Conservation (phyloP, 1,140 invertebrate species). For the Nasonia giraulti region DNA sequence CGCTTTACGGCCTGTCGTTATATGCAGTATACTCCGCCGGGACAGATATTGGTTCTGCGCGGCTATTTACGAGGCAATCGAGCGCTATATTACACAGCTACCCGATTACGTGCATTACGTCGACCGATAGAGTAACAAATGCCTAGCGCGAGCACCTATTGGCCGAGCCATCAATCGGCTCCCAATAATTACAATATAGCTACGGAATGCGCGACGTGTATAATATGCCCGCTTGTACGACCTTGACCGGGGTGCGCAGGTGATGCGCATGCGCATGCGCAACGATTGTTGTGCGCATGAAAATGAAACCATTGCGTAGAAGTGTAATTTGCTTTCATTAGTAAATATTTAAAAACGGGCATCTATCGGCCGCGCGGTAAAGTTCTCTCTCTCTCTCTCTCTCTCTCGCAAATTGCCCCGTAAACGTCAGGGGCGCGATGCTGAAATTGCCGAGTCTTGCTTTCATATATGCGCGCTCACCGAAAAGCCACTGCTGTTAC, state of each 20-base stretch:
- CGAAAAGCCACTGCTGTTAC: not conserved
- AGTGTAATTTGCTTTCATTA: constrained; percentile 33
- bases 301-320: not conserved
- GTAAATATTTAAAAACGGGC: constrained; percentile 35
- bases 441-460: constrained; percentile 19
- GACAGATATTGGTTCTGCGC: not conserved
- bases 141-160: no score
- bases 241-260: not conserved
- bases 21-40: no score
- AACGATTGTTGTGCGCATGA: not conserved
- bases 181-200: not conserved
- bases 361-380: not conserved
- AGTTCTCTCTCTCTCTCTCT: not conserved
- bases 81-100: no score
- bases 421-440: constrained; percentile 39
- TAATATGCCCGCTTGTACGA: not conserved
- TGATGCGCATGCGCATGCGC: no score
- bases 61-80: not conserved
- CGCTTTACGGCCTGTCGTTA: no score
- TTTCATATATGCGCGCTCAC: constrained; percentile 17
- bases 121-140: not conserved
- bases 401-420: constrained; percentile 17
- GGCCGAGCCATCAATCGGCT: not conserved
- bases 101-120: no score
- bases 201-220: no score